These are phyloP conservation scores for Dasyprocta punctata DNA, from an alignment of 2,113 vertebrate species.

Conservation along the genomic window DNA sequence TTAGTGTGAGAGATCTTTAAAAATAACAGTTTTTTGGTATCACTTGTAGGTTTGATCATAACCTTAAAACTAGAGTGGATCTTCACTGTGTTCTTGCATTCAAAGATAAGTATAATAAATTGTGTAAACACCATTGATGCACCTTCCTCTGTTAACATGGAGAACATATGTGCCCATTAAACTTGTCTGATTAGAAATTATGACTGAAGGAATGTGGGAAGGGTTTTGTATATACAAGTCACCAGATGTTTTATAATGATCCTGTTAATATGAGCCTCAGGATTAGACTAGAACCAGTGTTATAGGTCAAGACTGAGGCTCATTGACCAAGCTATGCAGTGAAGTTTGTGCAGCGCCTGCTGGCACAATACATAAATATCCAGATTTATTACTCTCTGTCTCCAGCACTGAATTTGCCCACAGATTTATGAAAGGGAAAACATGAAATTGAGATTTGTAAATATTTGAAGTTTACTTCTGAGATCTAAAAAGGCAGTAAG, in stretches of 20 bases:
- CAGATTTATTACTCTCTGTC: conserved; percentile 79
- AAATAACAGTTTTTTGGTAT: conserved; percentile 31
- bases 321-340: conserved; percentile 68
- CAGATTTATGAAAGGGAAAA: conserved; percentile 78
- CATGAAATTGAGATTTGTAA: conserved; percentile 76
- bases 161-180: conserved; percentile 69
- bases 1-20: conserved; percentile 29
- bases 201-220: conserved; percentile 68
- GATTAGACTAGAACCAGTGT: conserved; percentile 73
- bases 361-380: conserved; percentile 81
- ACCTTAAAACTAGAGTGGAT: neutral
- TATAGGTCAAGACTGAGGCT: conserved; percentile 76
- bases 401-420: conserved; percentile 62
- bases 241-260: conserved; percentile 81
- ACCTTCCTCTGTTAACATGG: conserved; percentile 35
- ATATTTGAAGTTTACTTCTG: conserved; percentile 76
- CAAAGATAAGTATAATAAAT: neutral
- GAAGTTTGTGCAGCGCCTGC: conserved; percentile 70
- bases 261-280: conserved; percentile 72
- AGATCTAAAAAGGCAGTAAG: conserved; percentile 76
- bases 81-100: neutral
- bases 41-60: neutral
- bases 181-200: conserved; percentile 78
- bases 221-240: conserved; percentile 71
- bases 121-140: neutral